These are phyloP conservation scores for Gambusia holbrooki DNA, from an alignment of 2,113 vertebrate genomes.

Conservation along the genomic window DNA sequence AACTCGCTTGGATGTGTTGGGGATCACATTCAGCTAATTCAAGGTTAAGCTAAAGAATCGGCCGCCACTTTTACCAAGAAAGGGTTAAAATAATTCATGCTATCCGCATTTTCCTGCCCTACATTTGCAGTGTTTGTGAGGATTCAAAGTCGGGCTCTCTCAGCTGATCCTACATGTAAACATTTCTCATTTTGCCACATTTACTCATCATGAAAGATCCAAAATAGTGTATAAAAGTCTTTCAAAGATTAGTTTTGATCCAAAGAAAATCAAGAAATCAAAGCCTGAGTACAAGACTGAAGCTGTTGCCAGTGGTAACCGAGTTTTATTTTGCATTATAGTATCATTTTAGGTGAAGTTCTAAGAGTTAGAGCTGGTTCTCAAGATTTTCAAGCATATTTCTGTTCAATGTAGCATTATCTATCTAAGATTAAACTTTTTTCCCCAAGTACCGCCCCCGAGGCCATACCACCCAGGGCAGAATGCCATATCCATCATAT, in stretches of 20 bases:
- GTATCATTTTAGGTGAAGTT: not conserved
- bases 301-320: not conserved
- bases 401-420: too few species aligned
- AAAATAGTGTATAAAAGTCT: not conserved
- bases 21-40: too few species aligned
- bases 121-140: not conserved
- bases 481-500: not conserved
- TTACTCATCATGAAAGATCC: not conserved
- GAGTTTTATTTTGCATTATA: not conserved
- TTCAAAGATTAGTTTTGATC: not conserved
- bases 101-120: not conserved
- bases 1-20: too few species aligned
- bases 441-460: too few species aligned
- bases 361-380: not conserved
- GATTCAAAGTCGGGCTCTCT: not conserved
- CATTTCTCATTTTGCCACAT: not conserved
- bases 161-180: not conserved
- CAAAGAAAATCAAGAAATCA: not conserved
- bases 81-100: not conserved
- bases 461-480: not conserved
- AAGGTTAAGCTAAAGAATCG: too few species aligned
- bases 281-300: not conserved
- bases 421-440: too few species aligned
- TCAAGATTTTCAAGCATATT: too few species aligned
- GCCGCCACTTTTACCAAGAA: too few species aligned